Evolutionary conservation across 2,888 invertebrate species (phyloP).

Genomic region (Pachydiplax longipennis): DNA sequence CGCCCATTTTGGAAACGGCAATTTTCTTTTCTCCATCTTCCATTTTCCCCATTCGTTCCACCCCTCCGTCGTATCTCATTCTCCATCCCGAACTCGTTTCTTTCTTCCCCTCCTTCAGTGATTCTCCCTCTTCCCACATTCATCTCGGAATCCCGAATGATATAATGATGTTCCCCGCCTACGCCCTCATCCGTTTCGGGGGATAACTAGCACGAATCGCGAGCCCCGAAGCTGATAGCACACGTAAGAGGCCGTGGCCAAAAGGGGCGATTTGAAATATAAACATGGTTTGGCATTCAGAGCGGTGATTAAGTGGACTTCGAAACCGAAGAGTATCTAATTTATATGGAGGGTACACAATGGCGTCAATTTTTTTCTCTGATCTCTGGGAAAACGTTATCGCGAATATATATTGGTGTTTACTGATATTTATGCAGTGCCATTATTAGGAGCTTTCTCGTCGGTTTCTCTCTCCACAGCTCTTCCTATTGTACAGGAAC

Average conservation of each 20-base stretch:
- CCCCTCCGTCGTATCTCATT: neutral
- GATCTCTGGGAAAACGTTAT: too few species aligned
- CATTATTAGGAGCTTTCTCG: too few species aligned
- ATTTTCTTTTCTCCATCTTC: conserved; percentile 3
- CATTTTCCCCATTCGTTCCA: neutral
- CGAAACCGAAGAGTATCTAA: neutral
- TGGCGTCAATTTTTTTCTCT: too few species aligned
- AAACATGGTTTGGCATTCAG: neutral
- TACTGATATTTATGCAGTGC: too few species aligned
- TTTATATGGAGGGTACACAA: neutral
- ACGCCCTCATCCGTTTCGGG: neutral
- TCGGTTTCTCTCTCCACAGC: too few species aligned
- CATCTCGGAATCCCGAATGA: neutral
- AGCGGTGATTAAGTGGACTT: neutral
- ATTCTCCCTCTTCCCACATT: neutral
- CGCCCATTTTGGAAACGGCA: conserved; percentile 21
- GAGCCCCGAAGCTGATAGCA: neutral
- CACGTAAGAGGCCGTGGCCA: neutral
- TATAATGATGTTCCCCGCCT: neutral
- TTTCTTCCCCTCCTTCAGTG: neutral
- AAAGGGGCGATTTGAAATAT: neutral
- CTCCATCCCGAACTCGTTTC: neutral
- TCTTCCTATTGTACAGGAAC: too few species aligned
- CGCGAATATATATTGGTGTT: too few species aligned
- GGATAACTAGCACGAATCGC: neutral